phyloP scores from a whole-genome alignment of 2,888 invertebrate genomes.

The Chirona hameri region DNA sequence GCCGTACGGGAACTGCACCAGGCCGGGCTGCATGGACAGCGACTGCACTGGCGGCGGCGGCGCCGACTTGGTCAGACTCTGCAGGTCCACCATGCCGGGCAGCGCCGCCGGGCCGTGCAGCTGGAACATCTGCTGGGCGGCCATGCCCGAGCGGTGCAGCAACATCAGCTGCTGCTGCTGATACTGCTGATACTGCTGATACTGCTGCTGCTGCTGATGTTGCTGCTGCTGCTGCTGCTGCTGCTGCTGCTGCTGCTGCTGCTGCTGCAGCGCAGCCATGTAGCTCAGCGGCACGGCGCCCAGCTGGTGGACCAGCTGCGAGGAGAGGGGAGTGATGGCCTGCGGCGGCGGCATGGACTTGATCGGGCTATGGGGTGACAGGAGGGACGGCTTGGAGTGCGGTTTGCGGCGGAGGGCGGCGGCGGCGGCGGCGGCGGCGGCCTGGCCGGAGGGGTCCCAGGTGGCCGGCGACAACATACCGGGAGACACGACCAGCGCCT shows the following conservation, averaged over 20 bases:
- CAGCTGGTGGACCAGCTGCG: slow-evolving; percentile 11
- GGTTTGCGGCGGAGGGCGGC: slow-evolving; percentile 47
- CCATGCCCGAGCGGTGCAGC: neutral
- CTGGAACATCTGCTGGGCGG: neutral
- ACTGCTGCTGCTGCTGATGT: slow-evolving; percentile 7
- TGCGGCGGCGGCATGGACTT: slow-evolving; percentile 40
- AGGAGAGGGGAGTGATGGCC: slow-evolving; percentile 40
- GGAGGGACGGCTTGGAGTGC: neutral
- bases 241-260: slow-evolving; percentile 33
- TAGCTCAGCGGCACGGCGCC: slow-evolving; percentile 12
- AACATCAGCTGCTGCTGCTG: slow-evolving; percentile 32
- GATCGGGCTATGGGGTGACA: neutral
- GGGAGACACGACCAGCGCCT: slow-evolving; percentile 46
- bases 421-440: slow-evolving; percentile 41
- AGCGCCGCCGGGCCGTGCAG: neutral
- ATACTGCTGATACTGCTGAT: slow-evolving; percentile 3
- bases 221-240: slow-evolving; percentile 33
- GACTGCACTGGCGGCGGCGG: slow-evolving; percentile 57
- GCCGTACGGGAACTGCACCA: slow-evolving; percentile 49
- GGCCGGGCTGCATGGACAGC: slow-evolving; percentile 54
- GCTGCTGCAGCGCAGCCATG: slow-evolving; percentile 30
- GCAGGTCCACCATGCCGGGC: neutral
- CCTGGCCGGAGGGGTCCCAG: slow-evolving; percentile 40
- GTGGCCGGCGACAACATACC: slow-evolving; percentile 63
- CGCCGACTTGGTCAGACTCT: slow-evolving; percentile 9